Conservation (phyloP, 2,888 invertebrate species). For the Drosophila imparisetae region DNA sequence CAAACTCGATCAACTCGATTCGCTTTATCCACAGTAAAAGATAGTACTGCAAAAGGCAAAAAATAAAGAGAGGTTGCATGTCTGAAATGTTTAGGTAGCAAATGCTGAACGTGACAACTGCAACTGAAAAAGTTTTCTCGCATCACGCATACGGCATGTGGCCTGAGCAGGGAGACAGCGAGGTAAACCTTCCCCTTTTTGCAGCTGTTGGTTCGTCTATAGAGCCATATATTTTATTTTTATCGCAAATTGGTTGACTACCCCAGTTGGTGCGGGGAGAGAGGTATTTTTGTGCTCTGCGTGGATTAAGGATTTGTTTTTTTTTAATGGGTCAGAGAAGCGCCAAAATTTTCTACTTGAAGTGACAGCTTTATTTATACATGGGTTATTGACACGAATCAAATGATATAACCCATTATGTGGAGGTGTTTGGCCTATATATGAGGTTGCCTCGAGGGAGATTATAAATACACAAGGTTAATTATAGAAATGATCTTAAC, state of each 20-base stretch:
- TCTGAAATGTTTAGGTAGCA: conserved; percentile 63
- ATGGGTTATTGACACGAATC: conserved; percentile 53
- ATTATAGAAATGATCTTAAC: neutral
- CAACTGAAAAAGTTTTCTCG: conserved; percentile 54
- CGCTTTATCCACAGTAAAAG: neutral
- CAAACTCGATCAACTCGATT: neutral
- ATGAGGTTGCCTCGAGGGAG: neutral
- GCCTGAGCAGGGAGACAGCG: neutral
- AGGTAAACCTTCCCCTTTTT: conserved; percentile 19
- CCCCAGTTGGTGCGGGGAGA: conserved; percentile 7
- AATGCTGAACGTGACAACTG: conserved; percentile 69
- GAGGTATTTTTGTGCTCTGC: neutral
- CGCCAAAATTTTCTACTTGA: conserved; percentile 42
- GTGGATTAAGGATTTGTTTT: conserved; percentile 12
- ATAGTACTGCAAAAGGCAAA: conserved; percentile 20
- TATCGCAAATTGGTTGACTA: conserved; percentile 74
- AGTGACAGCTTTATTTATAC: conserved; percentile 46
- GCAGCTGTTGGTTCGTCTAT: conserved; percentile 55
- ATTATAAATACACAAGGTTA: neutral
- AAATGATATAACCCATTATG: conserved; percentile 25
- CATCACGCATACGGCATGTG: conserved; percentile 66
- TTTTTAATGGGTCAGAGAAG: conserved; percentile 17
- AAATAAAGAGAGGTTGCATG: conserved; percentile 11
- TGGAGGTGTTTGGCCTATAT: neutral
- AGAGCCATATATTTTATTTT: conserved; percentile 74